Percentiles rank a stretch among this genome's conserved stretches.
Conservation (phyloP, 2,888 invertebrate species). For the Melanchra persicariae region DNA sequence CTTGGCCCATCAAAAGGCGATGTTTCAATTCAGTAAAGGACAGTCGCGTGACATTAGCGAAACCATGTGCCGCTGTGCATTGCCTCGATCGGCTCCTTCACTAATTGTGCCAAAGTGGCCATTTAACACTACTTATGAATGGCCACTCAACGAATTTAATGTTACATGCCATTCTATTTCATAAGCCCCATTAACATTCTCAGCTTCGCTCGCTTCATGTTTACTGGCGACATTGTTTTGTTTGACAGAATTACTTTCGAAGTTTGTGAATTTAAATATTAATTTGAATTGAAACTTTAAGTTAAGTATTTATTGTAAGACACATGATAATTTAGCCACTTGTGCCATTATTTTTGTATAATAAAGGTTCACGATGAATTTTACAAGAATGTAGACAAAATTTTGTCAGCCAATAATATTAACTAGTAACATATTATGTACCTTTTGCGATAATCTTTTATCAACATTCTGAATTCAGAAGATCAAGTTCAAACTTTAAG, state of each 20-base stretch:
- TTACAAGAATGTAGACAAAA: too few relatives aligned
- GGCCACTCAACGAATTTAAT: slow-evolving; percentile 80
- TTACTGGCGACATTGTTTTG: slow-evolving; percentile 30
- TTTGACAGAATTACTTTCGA: slow-evolving; percentile 11
- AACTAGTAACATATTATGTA: not conserved
- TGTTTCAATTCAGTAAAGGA: slow-evolving; percentile 53
- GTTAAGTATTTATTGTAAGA: not conserved
- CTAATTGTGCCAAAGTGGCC: slow-evolving; percentile 84
- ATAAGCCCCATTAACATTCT: slow-evolving; percentile 69
- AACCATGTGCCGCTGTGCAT: slow-evolving; percentile 44
- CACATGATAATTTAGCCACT: not conserved
- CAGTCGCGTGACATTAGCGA: slow-evolving; percentile 48
- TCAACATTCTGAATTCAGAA: too few relatives aligned
- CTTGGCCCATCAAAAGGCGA: slow-evolving; percentile 47
- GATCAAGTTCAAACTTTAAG: too few relatives aligned
- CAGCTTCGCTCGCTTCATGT: slow-evolving; percentile 41
- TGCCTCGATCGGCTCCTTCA: slow-evolving; percentile 77
- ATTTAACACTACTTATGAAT: slow-evolving; percentile 77
- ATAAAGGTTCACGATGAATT: too few relatives aligned
- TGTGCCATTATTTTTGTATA: not conserved
- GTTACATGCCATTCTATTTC: slow-evolving; percentile 68
- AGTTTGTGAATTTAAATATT: slow-evolving; percentile 1
- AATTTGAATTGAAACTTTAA: not conserved
- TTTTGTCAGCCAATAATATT: too few relatives aligned
- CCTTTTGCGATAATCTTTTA: not conserved